Conservation (phyloP, 2,113 vertebrate species). For the Axis porcinus region DNA sequence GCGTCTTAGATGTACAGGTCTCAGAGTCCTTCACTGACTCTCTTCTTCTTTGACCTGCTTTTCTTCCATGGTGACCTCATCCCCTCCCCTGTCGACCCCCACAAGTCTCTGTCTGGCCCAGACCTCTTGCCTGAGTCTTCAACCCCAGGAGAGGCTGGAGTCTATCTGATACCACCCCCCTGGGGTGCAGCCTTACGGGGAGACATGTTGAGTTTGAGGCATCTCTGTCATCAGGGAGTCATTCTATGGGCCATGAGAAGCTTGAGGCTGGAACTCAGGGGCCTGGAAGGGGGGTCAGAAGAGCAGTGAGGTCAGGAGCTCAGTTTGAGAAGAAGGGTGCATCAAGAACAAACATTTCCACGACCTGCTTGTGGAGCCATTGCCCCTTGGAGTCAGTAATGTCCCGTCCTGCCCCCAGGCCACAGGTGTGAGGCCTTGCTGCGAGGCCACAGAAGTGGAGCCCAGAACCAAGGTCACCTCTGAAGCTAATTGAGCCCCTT, state of each 20-base stretch:
- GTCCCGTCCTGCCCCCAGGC: not conserved
- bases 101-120: not conserved
- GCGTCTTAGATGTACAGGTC: not conserved
- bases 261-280: not conserved
- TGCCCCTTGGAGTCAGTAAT: not conserved
- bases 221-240: not conserved
- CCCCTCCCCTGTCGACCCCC: too few relatives aligned
- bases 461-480: not conserved
- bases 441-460: rapidly evolving
- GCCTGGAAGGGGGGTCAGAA: not conserved
- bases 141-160: not conserved
- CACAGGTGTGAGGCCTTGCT: not conserved
- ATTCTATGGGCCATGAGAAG: not conserved
- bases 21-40: too few relatives aligned
- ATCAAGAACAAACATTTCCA: not conserved
- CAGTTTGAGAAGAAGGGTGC: not conserved
- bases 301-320: not conserved
- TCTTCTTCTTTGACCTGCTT: not conserved
- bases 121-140: not conserved
- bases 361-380: too few relatives aligned
- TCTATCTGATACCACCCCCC: not conserved
- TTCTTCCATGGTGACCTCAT: not conserved
- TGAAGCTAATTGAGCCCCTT: not conserved
- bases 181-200: not conserved
- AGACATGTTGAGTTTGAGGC: not conserved